phyloP scores from a whole-genome alignment of 1,140 invertebrate genomes.

The Drosophila sucinea region DNA sequence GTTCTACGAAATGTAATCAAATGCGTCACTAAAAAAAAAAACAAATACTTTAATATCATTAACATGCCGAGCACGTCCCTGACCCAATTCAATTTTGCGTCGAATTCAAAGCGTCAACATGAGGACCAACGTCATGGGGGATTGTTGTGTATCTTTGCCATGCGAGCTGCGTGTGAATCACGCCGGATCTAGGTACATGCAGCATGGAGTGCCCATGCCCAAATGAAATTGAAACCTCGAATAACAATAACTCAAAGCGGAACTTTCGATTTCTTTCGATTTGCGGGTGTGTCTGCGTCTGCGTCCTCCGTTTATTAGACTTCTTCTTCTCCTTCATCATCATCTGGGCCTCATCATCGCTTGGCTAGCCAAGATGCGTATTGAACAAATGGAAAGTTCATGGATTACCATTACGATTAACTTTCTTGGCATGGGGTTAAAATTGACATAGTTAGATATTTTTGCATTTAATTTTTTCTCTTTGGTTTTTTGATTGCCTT shows the following conservation, averaged over 20 bases:
- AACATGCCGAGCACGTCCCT: constrained; percentile 77
- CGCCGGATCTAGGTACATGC: constrained; percentile 50
- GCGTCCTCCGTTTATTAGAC: not conserved
- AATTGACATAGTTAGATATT: constrained; percentile 50
- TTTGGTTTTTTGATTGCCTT: constrained; percentile 28
- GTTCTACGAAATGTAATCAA: constrained; percentile 11
- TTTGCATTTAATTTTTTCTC: constrained; percentile 32
- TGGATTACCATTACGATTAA: constrained; percentile 23
- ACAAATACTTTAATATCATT: constrained; percentile 44
- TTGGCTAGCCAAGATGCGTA: constrained; percentile 53
- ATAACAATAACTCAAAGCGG: constrained; percentile 30
- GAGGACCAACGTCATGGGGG: constrained; percentile 41
- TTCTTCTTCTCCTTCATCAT: constrained; percentile 3
- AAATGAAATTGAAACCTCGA: constrained; percentile 69
- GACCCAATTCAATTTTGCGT: constrained; percentile 67
- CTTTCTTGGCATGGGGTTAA: constrained; percentile 35
- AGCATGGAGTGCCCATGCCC: constrained; percentile 24
- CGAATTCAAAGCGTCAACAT: constrained; percentile 33
- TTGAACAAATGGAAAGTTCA: constrained; percentile 63
- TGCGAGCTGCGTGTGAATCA: constrained; percentile 60
- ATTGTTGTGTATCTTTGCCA: constrained; percentile 22
- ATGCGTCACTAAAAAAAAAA: constrained; percentile 56
- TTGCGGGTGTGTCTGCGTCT: constrained; percentile 42
- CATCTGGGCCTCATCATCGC: constrained; percentile 46
- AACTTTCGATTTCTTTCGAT: constrained; percentile 80